Percentiles rank a stretch among this genome's conserved stretches.
Conservation (phyloP, 2,797 vertebrate species). For the Serranus cabrilla region DNA sequence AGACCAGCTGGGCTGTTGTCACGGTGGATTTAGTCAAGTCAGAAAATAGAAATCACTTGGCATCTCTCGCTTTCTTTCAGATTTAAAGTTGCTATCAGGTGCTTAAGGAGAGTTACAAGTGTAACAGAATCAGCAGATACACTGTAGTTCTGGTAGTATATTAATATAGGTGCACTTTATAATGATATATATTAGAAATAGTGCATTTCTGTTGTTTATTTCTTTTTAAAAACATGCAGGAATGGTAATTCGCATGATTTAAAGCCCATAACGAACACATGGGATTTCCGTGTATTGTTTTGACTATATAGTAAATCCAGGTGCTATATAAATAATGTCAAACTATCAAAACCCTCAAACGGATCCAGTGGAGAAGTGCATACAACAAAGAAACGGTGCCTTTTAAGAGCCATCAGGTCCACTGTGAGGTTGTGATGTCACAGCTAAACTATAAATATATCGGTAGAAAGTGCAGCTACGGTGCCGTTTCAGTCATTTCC, state of each 20-base stretch:
- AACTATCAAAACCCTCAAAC: no score
- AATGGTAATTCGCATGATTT: not conserved
- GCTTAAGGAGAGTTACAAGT: not conserved
- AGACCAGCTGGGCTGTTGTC: slow-evolving; percentile 21
- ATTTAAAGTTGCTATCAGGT: not conserved
- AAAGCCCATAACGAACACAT: no score
- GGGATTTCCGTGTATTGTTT: no score
- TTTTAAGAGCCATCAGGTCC: no score
- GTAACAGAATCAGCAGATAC: not conserved
- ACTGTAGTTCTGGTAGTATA: not conserved
- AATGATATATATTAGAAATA: not conserved
- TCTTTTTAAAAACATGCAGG: not conserved
- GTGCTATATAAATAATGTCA: no score
- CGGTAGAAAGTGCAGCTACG: no score
- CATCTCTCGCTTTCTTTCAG: not conserved
- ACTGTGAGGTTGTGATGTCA: no score
- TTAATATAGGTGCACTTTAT: not conserved
- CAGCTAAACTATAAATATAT: no score
- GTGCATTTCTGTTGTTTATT: not conserved
- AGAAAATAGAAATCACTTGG: not conserved
- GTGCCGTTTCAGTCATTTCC: no score
- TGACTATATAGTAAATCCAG: no score
- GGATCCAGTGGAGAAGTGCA: no score
- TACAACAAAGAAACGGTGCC: no score
- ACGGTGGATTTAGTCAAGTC: slow-evolving; percentile 1